Conservation (phyloP, 1,140 invertebrate species). For the Scaptomyza graminum region DNA sequence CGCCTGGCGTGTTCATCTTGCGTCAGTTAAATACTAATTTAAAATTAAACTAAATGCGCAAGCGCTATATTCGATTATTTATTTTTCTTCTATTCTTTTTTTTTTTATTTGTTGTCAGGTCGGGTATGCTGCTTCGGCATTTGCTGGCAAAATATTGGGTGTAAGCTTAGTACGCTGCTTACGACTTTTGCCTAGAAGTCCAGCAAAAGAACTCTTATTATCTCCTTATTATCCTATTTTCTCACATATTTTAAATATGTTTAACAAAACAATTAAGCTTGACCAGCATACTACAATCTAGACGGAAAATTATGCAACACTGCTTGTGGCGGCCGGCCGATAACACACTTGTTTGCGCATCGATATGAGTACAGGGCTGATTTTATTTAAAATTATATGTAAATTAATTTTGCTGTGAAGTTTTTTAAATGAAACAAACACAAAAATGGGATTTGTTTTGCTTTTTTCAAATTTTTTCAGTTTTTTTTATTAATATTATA, state of each 20-base stretch:
- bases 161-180: not conserved
- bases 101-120: not conserved
- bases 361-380: not conserved
- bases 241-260: too few relatives aligned
- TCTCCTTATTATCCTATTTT: too few relatives aligned
- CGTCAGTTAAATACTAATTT: constrained; percentile 29
- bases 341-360: not conserved
- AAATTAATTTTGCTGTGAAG: constrained; percentile 1
- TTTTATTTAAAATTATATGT: not conserved
- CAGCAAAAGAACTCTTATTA: not conserved
- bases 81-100: not conserved
- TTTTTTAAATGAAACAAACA: constrained; percentile 2
- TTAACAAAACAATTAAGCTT: not conserved
- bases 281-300: constrained; percentile 4
- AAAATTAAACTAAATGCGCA: constrained; percentile 49
- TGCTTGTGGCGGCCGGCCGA: constrained; percentile 11
- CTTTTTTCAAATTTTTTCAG: constrained; percentile 81
- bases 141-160: not conserved
- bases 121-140: constrained; percentile 6
- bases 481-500: constrained; percentile 83
- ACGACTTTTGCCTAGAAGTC: not conserved
- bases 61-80: constrained; percentile 13
- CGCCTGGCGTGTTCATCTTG: constrained; percentile 85
- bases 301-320: not conserved
- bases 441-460: constrained; percentile 13